Evolutionary conservation across 2,113 vertebrate genomes (phyloP).

Genomic region (Cynoglossus semilaevis): DNA sequence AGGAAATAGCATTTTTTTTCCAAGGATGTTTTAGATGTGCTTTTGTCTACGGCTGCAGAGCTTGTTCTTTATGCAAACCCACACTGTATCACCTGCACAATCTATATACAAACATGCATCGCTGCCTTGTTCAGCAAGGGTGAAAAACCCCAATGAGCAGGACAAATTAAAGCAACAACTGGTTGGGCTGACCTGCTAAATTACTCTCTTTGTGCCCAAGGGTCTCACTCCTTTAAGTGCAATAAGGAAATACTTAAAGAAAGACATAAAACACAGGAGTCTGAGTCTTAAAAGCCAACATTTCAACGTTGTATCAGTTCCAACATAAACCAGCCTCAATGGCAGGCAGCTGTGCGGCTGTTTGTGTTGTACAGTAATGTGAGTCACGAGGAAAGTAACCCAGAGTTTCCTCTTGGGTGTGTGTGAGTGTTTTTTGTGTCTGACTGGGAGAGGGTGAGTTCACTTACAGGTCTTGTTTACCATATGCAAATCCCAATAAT

Average conservation of each 20-base stretch:
- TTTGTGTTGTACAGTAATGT: constrained; percentile 55
- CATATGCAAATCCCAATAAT: constrained; percentile 15
- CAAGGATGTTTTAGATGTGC: constrained; percentile 8
- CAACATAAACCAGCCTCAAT: constrained; percentile 40
- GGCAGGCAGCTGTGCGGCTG: constrained; percentile 51
- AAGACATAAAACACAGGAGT: constrained; percentile 1
- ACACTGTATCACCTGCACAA: background rate
- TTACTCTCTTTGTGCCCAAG: constrained; percentile 1
- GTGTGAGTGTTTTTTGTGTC: background rate
- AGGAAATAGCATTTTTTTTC: constrained; percentile 21
- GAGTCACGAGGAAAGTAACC: constrained; percentile 60
- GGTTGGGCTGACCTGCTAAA: constrained; percentile 21
- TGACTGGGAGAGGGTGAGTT: constrained; percentile 1
- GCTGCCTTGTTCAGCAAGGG: background rate
- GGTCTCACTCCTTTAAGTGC: background rate
- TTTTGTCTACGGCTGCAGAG: constrained; percentile 1
- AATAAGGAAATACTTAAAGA: constrained; percentile 4
- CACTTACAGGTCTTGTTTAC: constrained; percentile 6
- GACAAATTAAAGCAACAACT: constrained; percentile 24
- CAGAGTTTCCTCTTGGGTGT: constrained; percentile 20
- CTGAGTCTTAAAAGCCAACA: constrained; percentile 9
- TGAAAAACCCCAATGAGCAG: constrained; percentile 1
- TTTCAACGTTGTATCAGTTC: constrained; percentile 23
- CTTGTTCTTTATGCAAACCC: constrained; percentile 2
- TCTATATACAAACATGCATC: constrained; percentile 2